Conservation (phyloP, 2,113 vertebrate genomes). For the Loxodonta africana region DNA sequence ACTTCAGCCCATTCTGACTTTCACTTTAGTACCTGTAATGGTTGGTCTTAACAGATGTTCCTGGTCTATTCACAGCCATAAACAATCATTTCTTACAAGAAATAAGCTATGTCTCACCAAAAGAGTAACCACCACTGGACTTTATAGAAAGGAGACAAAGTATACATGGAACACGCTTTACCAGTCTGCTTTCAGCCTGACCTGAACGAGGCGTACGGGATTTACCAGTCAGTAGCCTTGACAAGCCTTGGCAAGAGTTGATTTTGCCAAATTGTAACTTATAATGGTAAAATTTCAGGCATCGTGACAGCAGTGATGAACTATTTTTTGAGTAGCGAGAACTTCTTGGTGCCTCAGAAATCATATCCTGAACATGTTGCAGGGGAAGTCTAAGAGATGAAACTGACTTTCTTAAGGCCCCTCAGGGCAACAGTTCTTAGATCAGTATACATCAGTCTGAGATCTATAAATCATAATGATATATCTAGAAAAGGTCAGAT, state of each 20-base stretch:
- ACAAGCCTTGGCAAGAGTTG: constrained; percentile 36
- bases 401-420: not conserved
- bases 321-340: not conserved
- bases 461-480: not conserved
- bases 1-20: not conserved
- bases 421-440: not conserved
- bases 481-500: not conserved
- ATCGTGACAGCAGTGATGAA: not conserved
- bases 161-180: not conserved
- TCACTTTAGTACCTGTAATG: not conserved
- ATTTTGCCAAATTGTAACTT: not conserved
- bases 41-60: not conserved
- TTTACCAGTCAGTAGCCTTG: constrained; percentile 45
- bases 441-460: not conserved
- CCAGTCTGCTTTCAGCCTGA: not conserved
- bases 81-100: not conserved
- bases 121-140: constrained; percentile 11
- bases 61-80: not conserved
- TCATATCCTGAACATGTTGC: not conserved
- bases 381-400: not conserved
- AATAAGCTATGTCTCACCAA: not conserved
- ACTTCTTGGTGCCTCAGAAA: constrained; percentile 20
- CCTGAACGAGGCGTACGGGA: not conserved
- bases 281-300: constrained; percentile 28
- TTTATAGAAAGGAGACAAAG: constrained; percentile 53